Base-by-base conservation (phyloP, 2,113 vertebrate species). In the Megaptera novaeangliae region DNA sequence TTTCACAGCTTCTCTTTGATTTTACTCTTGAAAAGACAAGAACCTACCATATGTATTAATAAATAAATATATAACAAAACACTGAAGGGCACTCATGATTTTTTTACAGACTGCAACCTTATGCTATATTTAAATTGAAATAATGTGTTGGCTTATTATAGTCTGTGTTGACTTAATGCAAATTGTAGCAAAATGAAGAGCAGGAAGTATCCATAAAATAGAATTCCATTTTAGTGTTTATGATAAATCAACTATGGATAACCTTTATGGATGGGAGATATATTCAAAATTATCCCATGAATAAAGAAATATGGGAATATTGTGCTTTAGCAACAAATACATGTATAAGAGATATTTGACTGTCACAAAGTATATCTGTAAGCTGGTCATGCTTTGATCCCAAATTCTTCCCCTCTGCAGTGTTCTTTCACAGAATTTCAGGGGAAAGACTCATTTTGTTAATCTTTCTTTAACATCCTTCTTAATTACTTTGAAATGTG, bases 91-190 rank as follows among this genome's bases (percentile, higher is more conserved):
- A 27, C 39, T 85, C n/a, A 74, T 85, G 71, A 80, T 92, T 90
- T 93, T 96, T 94, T 94, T 92, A 59, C 5, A 91, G 31, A 57
- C 27, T 71, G 23, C 20, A 84, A 49, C 88, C 34, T 88, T 52
- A 39, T 69, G 46, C n/a, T 72, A 25, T 68, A 96, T 95, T 86
- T 94, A 97, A 96, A 88, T 52, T 95, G 88, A 95, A 96, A 96
- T 91, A 93, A 86, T 92, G 15, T 46, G 23, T 82, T 94, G 21
- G 18, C 63, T 82, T 94, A 94, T 61, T 64, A 69, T 13, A 69
- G 57, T 46, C 74, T 78, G 55, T 96, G 49, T n/a, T 95, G 94
- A 97, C 66, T 96, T 93, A 92, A 87, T 69, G 44, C 63, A 95
- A 61, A 74, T 41, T 95, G 55, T 39, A 84, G 78, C 59, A 77